Base-by-base conservation (phyloP, 1,140 invertebrate genomes). In the Hycleus phaleratus region DNA sequence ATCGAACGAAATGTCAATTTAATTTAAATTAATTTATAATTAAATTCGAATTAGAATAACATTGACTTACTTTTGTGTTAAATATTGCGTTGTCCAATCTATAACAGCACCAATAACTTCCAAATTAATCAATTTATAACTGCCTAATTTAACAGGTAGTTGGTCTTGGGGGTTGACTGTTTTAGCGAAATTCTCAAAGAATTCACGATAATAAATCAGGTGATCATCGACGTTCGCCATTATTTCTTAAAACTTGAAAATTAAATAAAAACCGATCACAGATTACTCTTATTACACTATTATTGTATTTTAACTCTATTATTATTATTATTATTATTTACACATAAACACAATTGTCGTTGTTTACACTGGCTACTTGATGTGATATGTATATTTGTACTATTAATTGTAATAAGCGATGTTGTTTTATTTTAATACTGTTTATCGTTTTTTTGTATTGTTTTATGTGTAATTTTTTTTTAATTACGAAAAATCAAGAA, bases 21-120 rank as follows among this genome's bases (percentile, higher is more conserved):
- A 7, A 39, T 39, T 7, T 39, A 7, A 7, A 39, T 38, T 38
- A 7, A 38, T 1, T 38, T 38, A 7, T 1, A 38, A 38, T 38
- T 38, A 9, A 7, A 6, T 39, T 39, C 10, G 6, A 39, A 39
- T 39, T 39, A 39, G 10, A 42, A 7, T 2, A 9, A 11, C 11
- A 10, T 42, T 39, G 6, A 81, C 84, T 86, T 75, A 88, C 87
- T 84, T 86, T 73, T 84, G 81, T 66, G 82, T 81, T 49, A 91
- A 78, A 75, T 90, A 90, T 70, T 88, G 85, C 46, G 85, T 79
- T 43, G 81, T 82, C 81, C 87, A 88, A 71, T 87, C 84, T 53
- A 89, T 79, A 50, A 88, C 82, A 75, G 88, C 87, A 38, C 87
- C 87, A 63, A 82, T 77, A 45, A 91, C 73, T 74, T 91, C 88